Evolutionary conservation across 1,140 invertebrate genomes (phyloP).

Genomic region (Drosophila obscura): DNA sequence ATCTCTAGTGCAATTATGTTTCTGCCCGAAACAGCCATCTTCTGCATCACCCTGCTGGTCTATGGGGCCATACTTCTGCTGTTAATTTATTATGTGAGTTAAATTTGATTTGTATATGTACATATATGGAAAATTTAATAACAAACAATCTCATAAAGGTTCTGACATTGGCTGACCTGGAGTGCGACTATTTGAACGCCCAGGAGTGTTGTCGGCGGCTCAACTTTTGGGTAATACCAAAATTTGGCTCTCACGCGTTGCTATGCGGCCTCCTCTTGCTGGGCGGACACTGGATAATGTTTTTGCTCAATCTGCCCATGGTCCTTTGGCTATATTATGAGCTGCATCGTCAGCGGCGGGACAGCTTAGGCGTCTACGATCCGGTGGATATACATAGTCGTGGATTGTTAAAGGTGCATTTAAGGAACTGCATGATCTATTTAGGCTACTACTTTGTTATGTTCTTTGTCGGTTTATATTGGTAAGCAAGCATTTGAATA

Average conservation of each 20-base stretch:
- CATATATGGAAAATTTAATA: constrained; percentile 5
- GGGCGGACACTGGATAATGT: constrained; percentile 91
- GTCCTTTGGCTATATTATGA: constrained; percentile 91
- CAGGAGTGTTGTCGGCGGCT: constrained; percentile 95
- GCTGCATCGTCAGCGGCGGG: constrained; percentile 90
- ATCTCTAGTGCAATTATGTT: constrained; percentile 54
- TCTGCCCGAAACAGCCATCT: constrained; percentile 88
- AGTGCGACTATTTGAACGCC: constrained; percentile 98
- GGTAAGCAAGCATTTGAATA: constrained; percentile 85
- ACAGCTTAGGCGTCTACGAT: constrained; percentile 96
- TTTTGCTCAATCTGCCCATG: constrained; percentile 91
- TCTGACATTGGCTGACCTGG: constrained; percentile 96
- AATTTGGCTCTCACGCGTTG: constrained; percentile 90
- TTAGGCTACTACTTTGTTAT: constrained; percentile 95
- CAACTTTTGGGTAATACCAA: constrained; percentile 95
- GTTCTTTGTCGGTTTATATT: constrained; percentile 97
- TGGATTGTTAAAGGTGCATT: constrained; percentile 93
- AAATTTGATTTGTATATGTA: background rate
- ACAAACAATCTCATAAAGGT: constrained; percentile 85
- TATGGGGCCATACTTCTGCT: constrained; percentile 93
- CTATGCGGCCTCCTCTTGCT: constrained; percentile 90
- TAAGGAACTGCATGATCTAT: constrained; percentile 94
- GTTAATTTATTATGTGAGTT: constrained; percentile 93
- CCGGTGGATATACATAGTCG: constrained; percentile 97
- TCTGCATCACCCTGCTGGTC: constrained; percentile 89